Base-by-base conservation (phyloP, 2,797 vertebrate genomes). In the Brachymystax lenok region DNA sequence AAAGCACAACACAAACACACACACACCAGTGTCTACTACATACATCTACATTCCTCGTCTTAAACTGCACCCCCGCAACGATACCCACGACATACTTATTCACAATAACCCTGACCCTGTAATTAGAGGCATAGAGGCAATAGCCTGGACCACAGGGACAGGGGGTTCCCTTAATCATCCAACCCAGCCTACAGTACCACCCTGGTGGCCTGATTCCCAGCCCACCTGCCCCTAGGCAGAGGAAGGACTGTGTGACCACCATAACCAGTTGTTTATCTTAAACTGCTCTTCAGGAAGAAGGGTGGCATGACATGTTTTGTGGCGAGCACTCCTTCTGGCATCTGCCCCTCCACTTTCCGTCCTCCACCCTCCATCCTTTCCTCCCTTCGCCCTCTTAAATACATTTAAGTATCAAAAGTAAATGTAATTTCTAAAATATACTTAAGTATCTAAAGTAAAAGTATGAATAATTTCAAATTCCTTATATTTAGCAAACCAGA, bases 261-360 rank as follows among this genome's bases (percentile, higher is more conserved):
- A 4, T 77, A 50, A 7, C 27, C 76, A 73, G 69, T 33, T 54
- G 70, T 56, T 71, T 54, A 71, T 14, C 6, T 10, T 52, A 46
- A 40, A 33, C n/a, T 70, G 19, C 27, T 28, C 70, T 68, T 51
- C 24, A n/a, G 24, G 27, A 50, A 71, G n/a, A 71, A 7, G 14
- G 13, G 16, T 6, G 68, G 21, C 64, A 19, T 54, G 16, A 10
- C 69, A 33, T 79, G 69, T 79, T 71, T 81, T 64, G 52, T 21
- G 72, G 50, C 76, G 46, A 59, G 81, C 33, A n/a, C 69, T 71
- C 4, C 69, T 27, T 72, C 61, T 67, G 75, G 71, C 66, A 77
- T 86, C 84, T 80, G 80, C 83, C 75, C 77, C 76, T 73, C 27
- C 76, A 64, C 61, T 75, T 2, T n/a, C 40, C 1, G 10, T 46